Percentiles rank a stretch among this genome's conserved stretches.
Conservation (phyloP, 2,888 invertebrate genomes). For the Drosophila bunnanda region DNA sequence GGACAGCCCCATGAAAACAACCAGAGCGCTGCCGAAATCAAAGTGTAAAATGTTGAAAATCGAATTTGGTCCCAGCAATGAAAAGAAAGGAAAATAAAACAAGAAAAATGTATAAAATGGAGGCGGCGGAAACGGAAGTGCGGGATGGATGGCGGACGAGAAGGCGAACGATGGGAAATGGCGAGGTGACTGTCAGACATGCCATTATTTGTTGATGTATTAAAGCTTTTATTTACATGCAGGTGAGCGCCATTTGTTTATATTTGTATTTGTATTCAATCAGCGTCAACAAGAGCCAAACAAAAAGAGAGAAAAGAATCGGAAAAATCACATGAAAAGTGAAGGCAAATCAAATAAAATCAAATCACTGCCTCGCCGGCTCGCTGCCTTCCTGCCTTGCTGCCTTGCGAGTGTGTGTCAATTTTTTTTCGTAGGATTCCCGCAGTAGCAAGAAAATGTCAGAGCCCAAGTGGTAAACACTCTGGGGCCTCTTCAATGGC, state of each 20-base stretch:
- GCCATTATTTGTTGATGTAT: slow-evolving; percentile 74
- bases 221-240: slow-evolving; percentile 73
- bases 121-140: slow-evolving; percentile 48
- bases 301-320: slow-evolving; percentile 29
- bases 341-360: slow-evolving; percentile 72
- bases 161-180: slow-evolving; percentile 5
- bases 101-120: slow-evolving; percentile 33
- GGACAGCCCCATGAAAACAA: slow-evolving; percentile 35
- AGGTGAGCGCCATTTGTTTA: slow-evolving; percentile 77
- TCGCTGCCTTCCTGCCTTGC: slow-evolving; percentile 29
- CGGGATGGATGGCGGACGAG: slow-evolving; percentile 12
- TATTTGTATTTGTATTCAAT: slow-evolving; percentile 80
- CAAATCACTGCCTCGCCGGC: slow-evolving; percentile 45
- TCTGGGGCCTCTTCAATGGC: slow-evolving; percentile 43
- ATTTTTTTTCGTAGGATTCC: slow-evolving; percentile 25
- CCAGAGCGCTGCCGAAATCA: slow-evolving; percentile 40
- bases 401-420: slow-evolving; percentile 18
- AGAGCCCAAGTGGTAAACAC: slow-evolving; percentile 47
- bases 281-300: slow-evolving; percentile 68
- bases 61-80: slow-evolving; percentile 67
- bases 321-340: slow-evolving; percentile 56
- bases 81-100: slow-evolving; percentile 22
- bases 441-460: slow-evolving; percentile 35
- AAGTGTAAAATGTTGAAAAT: slow-evolving; percentile 76
- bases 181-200: slow-evolving; percentile 56